phyloP scores from a whole-genome alignment of 1,140 invertebrate genomes.

The Euwallacea fornicatus region DNA sequence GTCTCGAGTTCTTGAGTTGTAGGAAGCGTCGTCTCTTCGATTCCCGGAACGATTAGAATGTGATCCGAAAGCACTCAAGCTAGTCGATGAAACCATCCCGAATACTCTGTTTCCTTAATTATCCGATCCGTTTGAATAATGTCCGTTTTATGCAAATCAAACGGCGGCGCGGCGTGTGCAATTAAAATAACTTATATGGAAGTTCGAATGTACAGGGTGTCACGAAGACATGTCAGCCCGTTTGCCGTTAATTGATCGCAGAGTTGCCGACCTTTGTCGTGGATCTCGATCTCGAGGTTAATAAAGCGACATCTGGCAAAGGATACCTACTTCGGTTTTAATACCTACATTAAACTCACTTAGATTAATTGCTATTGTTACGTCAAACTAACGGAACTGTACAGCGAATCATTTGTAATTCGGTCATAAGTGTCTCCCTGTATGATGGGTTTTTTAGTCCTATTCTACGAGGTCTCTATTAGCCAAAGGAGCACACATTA shows the following conservation, averaged over 20 bases:
- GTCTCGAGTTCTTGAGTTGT: too few species aligned
- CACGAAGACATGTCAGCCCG: conserved; percentile 17
- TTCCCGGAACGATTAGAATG: conserved; percentile 3
- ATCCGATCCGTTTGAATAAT: conserved; percentile 31
- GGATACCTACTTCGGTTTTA: not conserved
- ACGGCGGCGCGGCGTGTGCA: conserved; percentile 24
- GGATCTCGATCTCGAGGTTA: conserved; percentile 3
- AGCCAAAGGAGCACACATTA: not conserved
- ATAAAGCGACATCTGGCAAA: not conserved
- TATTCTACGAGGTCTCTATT: too few species aligned
- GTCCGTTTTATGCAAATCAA: conserved; percentile 33
- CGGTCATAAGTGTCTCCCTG: too few species aligned
- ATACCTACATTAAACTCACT: too few species aligned
- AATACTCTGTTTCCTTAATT: conserved; percentile 30
- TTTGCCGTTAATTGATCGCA: conserved; percentile 16
- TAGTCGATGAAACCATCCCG: conserved; percentile 9
- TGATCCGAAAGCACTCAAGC: conserved; percentile 1
- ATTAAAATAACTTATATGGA: conserved; percentile 39
- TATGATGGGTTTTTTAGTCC: too few species aligned
- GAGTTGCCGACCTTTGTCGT: conserved; percentile 11
- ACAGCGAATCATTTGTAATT: too few species aligned
- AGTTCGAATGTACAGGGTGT: conserved; percentile 34
- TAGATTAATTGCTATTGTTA: too few species aligned
- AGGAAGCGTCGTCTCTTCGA: not conserved
- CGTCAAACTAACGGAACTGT: too few species aligned